Evolutionary conservation across 2,113 vertebrate genomes (phyloP).

Genomic region (Acanthochromis polyacanthus): DNA sequence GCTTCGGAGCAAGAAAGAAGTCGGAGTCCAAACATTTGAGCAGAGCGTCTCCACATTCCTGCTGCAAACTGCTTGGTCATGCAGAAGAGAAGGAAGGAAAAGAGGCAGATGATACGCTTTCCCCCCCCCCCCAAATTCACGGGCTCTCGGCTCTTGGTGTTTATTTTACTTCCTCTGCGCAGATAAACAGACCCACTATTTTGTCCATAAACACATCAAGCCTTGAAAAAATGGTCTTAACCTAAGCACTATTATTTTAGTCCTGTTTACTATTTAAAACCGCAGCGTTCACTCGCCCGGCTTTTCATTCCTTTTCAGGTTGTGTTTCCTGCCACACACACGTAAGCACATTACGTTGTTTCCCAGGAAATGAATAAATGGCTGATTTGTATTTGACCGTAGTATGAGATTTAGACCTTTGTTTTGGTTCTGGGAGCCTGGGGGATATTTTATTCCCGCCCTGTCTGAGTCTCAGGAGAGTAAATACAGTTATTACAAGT

Average conservation of each 20-base stretch:
- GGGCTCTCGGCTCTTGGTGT: conserved; percentile 25
- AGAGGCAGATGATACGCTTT: conserved; percentile 50
- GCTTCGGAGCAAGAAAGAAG: conserved; percentile 9
- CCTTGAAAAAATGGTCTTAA: background rate
- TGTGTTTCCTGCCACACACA: background rate
- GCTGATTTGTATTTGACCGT: conserved; percentile 43
- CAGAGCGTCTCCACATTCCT: conserved; percentile 64
- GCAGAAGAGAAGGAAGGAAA: conserved; percentile 69
- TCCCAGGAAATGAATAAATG: conserved; percentile 60
- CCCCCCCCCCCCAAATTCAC: no score
- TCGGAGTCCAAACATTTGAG: conserved; percentile 36
- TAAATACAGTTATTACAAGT: conserved; percentile 56
- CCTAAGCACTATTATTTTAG: conserved; percentile 40
- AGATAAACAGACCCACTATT: conserved; percentile 46
- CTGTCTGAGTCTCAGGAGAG: conserved; percentile 34
- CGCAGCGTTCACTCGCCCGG: background rate
- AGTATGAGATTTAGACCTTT: conserved; percentile 43
- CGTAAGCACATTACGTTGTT: conserved; percentile 38
- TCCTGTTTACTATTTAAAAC: conserved; percentile 24
- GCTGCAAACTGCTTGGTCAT: conserved; percentile 71
- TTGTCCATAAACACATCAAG: conserved; percentile 40
- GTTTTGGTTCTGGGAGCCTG: conserved; percentile 49
- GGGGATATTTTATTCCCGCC: conserved; percentile 37
- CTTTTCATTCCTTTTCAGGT: background rate
- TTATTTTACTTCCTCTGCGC: conserved; percentile 57